These are phyloP conservation scores for Cosmopolites sordidus DNA, from an alignment of 2,888 invertebrate species.

Conservation along the genomic window DNA sequence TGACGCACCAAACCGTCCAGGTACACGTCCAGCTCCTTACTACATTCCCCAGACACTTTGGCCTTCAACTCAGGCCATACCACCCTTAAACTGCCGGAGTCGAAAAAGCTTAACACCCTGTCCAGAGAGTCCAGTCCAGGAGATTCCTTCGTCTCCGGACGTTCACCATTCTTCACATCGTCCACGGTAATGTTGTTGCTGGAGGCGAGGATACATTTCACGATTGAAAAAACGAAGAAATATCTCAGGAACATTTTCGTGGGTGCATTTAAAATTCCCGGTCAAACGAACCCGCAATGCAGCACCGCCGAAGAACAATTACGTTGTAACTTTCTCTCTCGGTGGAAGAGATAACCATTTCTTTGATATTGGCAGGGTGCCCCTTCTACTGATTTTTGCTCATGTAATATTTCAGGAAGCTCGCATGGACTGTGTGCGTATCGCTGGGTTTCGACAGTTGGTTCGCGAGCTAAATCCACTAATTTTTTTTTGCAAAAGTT, in stretches of 20 bases:
- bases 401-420: slow-evolving; percentile 31
- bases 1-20: slow-evolving; percentile 56
- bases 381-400: slow-evolving; percentile 28
- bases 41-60: slow-evolving; percentile 53
- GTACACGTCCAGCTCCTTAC: slow-evolving; percentile 57
- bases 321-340: slow-evolving; percentile 34
- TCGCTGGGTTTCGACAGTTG: slow-evolving; percentile 18
- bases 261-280: no score
- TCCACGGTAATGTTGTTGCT: not conserved
- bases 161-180: not conserved
- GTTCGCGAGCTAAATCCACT: not conserved
- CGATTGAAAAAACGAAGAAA: no score
- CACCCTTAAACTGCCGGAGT: slow-evolving; percentile 53
- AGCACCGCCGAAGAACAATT: slow-evolving; percentile 1
- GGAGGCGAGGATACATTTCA: no score
- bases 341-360: slow-evolving; percentile 31
- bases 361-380: slow-evolving; percentile 32
- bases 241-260: no score
- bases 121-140: slow-evolving; percentile 44
- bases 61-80: slow-evolving; percentile 54
- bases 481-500: no score
- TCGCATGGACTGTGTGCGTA: slow-evolving; percentile 12
- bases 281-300: not conserved
- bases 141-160: no score
- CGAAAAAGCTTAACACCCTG: slow-evolving; percentile 55